phyloP scores from a whole-genome alignment of 2,888 invertebrate species.

The Torymus auratus region DNA sequence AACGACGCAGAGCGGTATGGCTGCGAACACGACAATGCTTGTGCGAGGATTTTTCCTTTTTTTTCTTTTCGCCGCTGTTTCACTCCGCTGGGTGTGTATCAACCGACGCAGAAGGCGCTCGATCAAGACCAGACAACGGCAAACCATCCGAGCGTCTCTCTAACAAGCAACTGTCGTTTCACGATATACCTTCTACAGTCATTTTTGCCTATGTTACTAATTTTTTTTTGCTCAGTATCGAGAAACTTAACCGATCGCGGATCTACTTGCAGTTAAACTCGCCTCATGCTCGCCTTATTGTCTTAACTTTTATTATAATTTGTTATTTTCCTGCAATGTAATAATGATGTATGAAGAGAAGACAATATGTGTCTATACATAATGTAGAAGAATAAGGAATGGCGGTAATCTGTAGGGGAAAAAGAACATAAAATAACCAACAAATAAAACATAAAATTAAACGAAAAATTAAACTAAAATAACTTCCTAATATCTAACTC shows the following conservation, averaged over 20 bases:
- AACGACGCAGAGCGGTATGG: constrained; percentile 52
- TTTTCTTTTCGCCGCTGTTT: constrained; percentile 7
- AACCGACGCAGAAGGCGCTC: constrained; percentile 57
- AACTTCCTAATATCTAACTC: too few relatives aligned
- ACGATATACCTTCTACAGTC: constrained; percentile 51
- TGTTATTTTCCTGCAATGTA: neutral
- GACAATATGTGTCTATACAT: neutral
- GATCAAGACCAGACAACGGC: constrained; percentile 45
- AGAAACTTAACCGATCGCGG: too few relatives aligned
- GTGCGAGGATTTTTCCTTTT: constrained; percentile 48
- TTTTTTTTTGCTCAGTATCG: too few relatives aligned
- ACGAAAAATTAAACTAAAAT: too few relatives aligned
- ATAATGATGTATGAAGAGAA: neutral
- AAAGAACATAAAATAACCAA: too few relatives aligned
- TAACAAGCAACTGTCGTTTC: constrained; percentile 57
- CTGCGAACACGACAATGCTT: constrained; percentile 57
- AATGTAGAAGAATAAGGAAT: too few relatives aligned
- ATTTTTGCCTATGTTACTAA: neutral
- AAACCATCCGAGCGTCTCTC: constrained; percentile 48
- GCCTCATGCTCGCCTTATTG: too few relatives aligned
- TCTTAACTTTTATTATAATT: neutral
- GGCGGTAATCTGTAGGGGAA: too few relatives aligned
- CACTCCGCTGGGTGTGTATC: constrained; percentile 13
- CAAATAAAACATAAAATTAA: too few relatives aligned
- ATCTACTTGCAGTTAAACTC: too few relatives aligned